Evolutionary conservation across 2,113 vertebrate species (phyloP), one percentile per base, ranked within the genome.

Genomic region (Formicarius rufipectus): DNA sequence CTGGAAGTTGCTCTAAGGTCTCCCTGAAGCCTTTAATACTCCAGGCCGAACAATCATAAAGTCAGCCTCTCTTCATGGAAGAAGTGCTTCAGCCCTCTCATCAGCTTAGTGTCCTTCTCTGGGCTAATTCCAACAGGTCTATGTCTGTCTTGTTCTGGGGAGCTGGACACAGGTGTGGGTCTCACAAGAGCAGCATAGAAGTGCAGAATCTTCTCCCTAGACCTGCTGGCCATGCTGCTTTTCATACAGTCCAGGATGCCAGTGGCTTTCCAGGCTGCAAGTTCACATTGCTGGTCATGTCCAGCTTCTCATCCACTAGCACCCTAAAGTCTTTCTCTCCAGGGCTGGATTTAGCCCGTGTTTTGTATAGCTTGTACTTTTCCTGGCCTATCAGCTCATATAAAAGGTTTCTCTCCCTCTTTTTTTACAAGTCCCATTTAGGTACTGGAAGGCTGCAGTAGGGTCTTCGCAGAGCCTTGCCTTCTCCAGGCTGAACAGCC

Each of bases 101-200:
- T 45, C 45, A 45, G 45, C 20, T 45, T 45, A 45, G 20, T 45
- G 45, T 45, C 45, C 39, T 60, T 24, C 45, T 60, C 78, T 60
- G 28, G 45, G n/a, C 45, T 0, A 0, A 12, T 23, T 30, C n/a
- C 14, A 39, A 6, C 16, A 68, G 45, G 8, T 4, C 37, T 33
- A 21, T 52, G 44, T 21, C 4, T 15, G 40, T 42, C 28, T 28
- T 24, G 1, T 59, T 28, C 52, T 66, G 33, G 4, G 35, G 5
- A 49, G 7, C 35, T 80, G 75, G 59, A 45, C 2, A 4, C n/a
- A 52, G 33, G 44, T 45, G 44, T 7, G 44, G 44, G 44, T 45
- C 44, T 45, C 44, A 45, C 17, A 45, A 45, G 44, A 20, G 44
- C 14, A 45, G 44, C 14, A 15, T 13, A 44, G 40, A 73, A 35